Percentiles rank a stretch among this genome's conserved stretches.
Conservation (phyloP, 2,888 invertebrate genomes). For the Magallana nippona region DNA sequence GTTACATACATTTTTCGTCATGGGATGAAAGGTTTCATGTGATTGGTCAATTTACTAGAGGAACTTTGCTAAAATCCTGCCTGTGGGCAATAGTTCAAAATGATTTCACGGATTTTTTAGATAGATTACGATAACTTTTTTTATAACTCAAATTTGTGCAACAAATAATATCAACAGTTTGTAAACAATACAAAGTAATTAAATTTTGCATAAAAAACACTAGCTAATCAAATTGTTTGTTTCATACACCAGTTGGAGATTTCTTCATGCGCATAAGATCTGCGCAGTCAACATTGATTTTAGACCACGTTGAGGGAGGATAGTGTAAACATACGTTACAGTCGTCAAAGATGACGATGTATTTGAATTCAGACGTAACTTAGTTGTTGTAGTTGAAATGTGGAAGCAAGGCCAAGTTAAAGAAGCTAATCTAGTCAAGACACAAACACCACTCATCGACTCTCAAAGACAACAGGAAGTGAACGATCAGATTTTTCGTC, state of each 20-base stretch:
- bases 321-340: constrained; percentile 39
- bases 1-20: constrained; percentile 22
- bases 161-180: neutral
- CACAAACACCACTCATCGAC: neutral
- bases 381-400: constrained; percentile 13
- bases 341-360: constrained; percentile 29
- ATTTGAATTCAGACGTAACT: constrained; percentile 15
- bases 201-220: neutral
- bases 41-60: constrained; percentile 43
- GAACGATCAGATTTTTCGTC: constrained; percentile 54
- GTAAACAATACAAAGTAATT: neutral
- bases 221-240: constrained; percentile 12
- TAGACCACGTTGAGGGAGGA: constrained; percentile 38
- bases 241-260: constrained; percentile 4
- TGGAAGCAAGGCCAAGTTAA: constrained; percentile 8
- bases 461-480: constrained; percentile 15
- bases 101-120: neutral
- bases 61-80: neutral
- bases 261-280: constrained; percentile 25
- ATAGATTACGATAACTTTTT: no score
- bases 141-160: no score
- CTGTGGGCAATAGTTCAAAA: neutral
- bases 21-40: constrained; percentile 26
- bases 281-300: constrained; percentile 31
- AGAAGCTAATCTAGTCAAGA: neutral